Conservation (phyloP, 2,797 vertebrate genomes). For the Tragelaphus oryx region DNA sequence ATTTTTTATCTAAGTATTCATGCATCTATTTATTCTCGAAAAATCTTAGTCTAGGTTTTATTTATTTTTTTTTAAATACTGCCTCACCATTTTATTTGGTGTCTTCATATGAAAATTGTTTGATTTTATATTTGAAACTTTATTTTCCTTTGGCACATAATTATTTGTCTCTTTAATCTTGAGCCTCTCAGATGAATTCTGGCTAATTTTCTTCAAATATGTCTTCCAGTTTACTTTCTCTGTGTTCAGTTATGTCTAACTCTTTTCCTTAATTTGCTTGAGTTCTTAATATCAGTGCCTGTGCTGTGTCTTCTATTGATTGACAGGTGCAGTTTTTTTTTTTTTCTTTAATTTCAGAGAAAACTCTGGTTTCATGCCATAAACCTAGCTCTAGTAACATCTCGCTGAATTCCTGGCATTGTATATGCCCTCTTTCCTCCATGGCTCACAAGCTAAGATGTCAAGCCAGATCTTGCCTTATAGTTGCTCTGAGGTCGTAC, state of each 20-base stretch:
- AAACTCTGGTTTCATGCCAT: not conserved
- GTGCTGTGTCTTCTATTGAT: not conserved
- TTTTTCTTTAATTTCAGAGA: not conserved
- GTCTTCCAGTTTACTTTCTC: not conserved
- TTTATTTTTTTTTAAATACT: not conserved
- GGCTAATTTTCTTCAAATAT: not conserved
- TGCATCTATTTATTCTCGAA: not conserved
- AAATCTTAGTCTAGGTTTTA: not conserved
- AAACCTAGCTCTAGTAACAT: not conserved
- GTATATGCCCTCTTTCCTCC: not conserved
- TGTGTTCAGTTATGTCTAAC: not conserved
- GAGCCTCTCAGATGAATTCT: not conserved
- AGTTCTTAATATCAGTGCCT: not conserved
- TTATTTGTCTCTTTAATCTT: not conserved
- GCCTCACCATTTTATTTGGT: not conserved
- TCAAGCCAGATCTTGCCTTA: not conserved
- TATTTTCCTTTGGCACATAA: not conserved
- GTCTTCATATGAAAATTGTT: not conserved
- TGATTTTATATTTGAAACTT: not conserved
- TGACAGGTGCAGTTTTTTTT: not conserved
- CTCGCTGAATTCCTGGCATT: not conserved
- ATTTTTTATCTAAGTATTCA: not conserved
- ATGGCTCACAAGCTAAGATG: not conserved
- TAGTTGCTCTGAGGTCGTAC: not conserved
- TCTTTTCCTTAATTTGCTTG: not conserved